Conservation (phyloP, 1,140 invertebrate species). For the Kradibia gibbosae region DNA sequence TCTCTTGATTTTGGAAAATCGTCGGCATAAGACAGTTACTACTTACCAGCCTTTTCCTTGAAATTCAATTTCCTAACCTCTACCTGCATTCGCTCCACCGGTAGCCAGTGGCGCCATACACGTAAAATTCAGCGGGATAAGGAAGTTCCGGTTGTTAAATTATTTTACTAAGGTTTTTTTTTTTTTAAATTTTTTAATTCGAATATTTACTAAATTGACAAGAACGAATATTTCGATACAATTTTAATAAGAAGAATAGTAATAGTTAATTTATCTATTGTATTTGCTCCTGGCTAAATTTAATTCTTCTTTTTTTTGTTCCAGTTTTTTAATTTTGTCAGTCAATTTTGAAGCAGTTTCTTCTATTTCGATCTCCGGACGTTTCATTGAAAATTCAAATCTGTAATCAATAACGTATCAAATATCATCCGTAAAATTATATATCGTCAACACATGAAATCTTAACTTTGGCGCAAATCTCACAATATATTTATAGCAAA, state of each 20-base stretch:
- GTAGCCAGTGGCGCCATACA: slow-evolving; percentile 30
- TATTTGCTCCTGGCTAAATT: not conserved
- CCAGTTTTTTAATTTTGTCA: slow-evolving; percentile 31
- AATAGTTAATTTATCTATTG: not conserved
- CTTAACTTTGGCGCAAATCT: not conserved
- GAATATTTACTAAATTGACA: no score
- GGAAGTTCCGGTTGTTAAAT: slow-evolving; percentile 32
- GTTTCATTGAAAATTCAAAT: slow-evolving; percentile 39
- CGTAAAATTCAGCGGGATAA: slow-evolving; percentile 32
- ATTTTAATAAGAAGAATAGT: no score
- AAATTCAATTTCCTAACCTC: slow-evolving; percentile 58
- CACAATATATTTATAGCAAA: slow-evolving; percentile 33
- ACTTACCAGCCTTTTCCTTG: slow-evolving; percentile 50
- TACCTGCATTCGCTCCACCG: not conserved
- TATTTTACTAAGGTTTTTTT: not conserved
- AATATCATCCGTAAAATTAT: not conserved
- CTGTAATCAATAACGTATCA: not conserved
- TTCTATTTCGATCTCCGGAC: slow-evolving; percentile 35
- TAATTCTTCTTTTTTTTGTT: slow-evolving; percentile 7
- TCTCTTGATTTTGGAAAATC: slow-evolving; percentile 42
- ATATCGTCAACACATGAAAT: not conserved
- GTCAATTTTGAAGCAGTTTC: not conserved
- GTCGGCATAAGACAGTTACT: slow-evolving; percentile 49
- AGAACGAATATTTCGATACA: no score
- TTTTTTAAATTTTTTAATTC: not conserved